Base-by-base conservation (phyloP, 64 coral and sea anemone species). In the Montipora capricornis region DNA sequence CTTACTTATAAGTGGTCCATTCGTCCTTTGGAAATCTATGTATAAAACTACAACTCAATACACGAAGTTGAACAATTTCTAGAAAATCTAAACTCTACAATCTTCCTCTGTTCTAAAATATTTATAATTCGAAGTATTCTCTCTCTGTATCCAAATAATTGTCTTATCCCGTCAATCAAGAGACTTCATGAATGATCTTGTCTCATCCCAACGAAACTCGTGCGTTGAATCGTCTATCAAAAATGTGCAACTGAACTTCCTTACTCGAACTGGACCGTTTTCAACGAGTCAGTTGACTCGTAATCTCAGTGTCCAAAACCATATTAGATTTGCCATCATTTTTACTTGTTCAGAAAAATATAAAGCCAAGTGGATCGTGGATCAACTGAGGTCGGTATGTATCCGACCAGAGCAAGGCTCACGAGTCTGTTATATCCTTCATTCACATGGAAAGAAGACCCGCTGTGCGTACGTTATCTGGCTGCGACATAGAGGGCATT, bases 361-460 rank as follows among this genome's bases (percentile, higher is more conserved):
- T 57, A 57, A 57, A 11, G 53, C 6, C 53, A 37, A 29, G 1
- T 37, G 29, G 29, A 29, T 29, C 29, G 29, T 37, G 29, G 29
- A 37, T 37, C 37, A 37, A 37, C 37, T 37, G 37, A 37, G 37
- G 37, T 37, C 37, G 37, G 37, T 37, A 37, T 37, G 37, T 55
- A 55, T 55, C 52, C 52, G 11, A 67, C 3, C 62, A 15, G 62
- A 14, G 12, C 2, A 44, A 44, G 37, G 24, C 4, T 76, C 29
- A 4, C 11, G 6, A 3, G 11, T 52, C 53, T 5, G 5, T 81
- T 15, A 10, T 52, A 16, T 14, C 49, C 44, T 81, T 84, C 60
- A 99, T 44, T 99, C 91, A 44, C 92, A 99, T 12, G 98, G 95
- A 52, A 99, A 99, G 80, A 99, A 99, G n/a, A 99, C 98, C 58